These are phyloP conservation scores for Augochlorella aurata DNA, from an alignment of 2,888 invertebrate genomes.

Conservation along the genomic window DNA sequence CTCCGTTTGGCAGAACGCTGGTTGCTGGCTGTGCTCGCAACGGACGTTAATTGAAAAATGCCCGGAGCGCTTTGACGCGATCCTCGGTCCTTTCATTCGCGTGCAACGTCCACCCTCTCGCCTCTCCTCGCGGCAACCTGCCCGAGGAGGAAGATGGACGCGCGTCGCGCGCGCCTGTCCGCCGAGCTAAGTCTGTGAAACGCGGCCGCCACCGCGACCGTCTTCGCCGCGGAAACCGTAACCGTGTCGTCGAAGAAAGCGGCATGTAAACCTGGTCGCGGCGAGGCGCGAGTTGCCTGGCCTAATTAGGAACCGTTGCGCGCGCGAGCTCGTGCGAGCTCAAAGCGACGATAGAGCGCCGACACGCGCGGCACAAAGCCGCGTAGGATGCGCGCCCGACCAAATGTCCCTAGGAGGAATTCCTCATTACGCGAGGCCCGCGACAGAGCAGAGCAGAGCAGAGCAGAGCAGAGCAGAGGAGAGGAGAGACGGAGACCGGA, in stretches of 20 bases:
- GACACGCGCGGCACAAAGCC: slow-evolving; percentile 37
- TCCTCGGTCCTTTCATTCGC: slow-evolving; percentile 7
- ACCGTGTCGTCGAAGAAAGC: slow-evolving; percentile 12
- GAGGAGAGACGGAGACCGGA: too few species aligned
- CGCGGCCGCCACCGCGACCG: not conserved
- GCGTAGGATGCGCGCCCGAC: slow-evolving; percentile 30
- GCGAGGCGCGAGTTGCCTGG: slow-evolving; percentile 15
- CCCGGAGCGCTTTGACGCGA: not conserved
- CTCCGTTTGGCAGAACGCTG: not conserved
- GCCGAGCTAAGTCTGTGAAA: not conserved
- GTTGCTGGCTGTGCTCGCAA: not conserved
- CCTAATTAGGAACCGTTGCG: slow-evolving; percentile 54
- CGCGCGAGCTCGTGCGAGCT: slow-evolving; percentile 15
- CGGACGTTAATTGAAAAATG: slow-evolving; percentile 5
- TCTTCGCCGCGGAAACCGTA: not conserved
- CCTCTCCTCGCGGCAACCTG: not conserved
- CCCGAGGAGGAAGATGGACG: not conserved
- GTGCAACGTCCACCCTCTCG: not conserved
- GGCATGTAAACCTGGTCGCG: not conserved
- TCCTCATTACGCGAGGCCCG: slow-evolving; percentile 47
- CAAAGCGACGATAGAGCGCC: slow-evolving; percentile 40
- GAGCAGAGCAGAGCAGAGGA: not conserved
- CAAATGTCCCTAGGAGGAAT: slow-evolving; percentile 54
- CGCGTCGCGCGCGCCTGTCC: not conserved
- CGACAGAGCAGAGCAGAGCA: not conserved